Conservation (phyloP, 2,888 invertebrate genomes). For the Barypeithes pellucidus region DNA sequence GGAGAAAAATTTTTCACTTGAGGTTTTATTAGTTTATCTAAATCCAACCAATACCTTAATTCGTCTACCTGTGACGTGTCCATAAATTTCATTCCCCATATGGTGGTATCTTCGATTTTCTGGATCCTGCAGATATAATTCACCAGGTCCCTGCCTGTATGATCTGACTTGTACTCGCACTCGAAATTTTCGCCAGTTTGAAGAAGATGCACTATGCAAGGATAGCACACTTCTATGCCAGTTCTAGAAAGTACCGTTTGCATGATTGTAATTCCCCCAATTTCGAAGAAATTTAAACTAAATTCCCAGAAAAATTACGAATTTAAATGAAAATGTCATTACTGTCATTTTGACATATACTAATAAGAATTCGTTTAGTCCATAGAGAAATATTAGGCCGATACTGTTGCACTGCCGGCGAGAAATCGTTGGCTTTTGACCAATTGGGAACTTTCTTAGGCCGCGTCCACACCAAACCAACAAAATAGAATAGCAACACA, state of each 20-base stretch:
- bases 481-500: too few relatives aligned
- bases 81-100: constrained; percentile 57
- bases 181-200: constrained; percentile 55
- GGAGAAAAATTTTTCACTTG: constrained; percentile 56
- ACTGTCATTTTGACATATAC: constrained; percentile 8
- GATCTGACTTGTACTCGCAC: constrained; percentile 58
- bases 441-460: too few relatives aligned
- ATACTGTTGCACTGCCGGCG: too few relatives aligned
- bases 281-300: constrained; percentile 10
- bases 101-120: constrained; percentile 52
- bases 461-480: too few relatives aligned
- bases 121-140: constrained; percentile 56
- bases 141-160: constrained; percentile 55
- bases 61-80: constrained; percentile 50
- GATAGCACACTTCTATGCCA: constrained; percentile 57
- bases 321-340: neutral
- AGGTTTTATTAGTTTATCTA: constrained; percentile 53
- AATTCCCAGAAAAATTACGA: constrained; percentile 47
- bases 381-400: too few relatives aligned
- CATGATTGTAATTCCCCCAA: constrained; percentile 48
- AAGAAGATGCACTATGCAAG: constrained; percentile 56
- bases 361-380: too few relatives aligned
- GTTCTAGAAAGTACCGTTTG: constrained; percentile 56
- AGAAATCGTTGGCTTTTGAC: too few relatives aligned
- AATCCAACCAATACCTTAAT: constrained; percentile 57